These are phyloP conservation scores for Melanotaenia pygmaea DNA, from an alignment of 2,797 vertebrate species.

Conservation along the genomic window DNA sequence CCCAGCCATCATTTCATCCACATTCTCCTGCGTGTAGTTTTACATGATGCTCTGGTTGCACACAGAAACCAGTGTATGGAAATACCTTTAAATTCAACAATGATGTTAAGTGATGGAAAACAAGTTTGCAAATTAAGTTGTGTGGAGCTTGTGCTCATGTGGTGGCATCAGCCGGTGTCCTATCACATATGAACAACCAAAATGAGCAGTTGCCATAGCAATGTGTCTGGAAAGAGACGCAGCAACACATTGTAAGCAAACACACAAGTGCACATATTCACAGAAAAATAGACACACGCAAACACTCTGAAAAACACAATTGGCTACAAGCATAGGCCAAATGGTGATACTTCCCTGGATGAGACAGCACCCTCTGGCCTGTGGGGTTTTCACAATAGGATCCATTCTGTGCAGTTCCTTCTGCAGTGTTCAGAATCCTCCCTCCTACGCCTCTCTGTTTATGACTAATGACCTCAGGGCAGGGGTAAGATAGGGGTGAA, in stretches of 20 bases:
- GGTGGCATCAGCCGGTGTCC: constrained; percentile 55
- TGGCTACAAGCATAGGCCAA: constrained; percentile 55
- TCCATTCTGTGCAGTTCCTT: constrained; percentile 70
- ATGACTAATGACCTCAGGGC: constrained; percentile 70
- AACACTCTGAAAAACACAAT: constrained; percentile 53
- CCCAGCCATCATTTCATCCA: constrained; percentile 15
- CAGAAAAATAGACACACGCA: constrained; percentile 38
- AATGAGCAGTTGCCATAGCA: constrained; percentile 70
- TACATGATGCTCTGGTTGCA: not conserved
- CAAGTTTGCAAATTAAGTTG: constrained; percentile 48
- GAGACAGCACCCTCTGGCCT: constrained; percentile 70
- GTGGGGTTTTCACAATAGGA: constrained; percentile 69
- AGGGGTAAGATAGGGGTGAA: constrained; percentile 69
- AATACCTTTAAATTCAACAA: constrained; percentile 41
- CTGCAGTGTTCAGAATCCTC: constrained; percentile 43
- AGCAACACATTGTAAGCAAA: constrained; percentile 41
- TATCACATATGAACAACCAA: constrained; percentile 41
- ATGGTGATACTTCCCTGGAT: constrained; percentile 64
- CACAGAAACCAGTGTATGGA: constrained; percentile 29
- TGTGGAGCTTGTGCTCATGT: constrained; percentile 50
- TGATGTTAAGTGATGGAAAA: constrained; percentile 28
- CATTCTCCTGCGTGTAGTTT: constrained; percentile 11
- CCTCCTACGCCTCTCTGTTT: constrained; percentile 37
- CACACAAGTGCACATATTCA: constrained; percentile 18
- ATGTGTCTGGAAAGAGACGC: constrained; percentile 39